phyloP scores from a whole-genome alignment of 1,140 invertebrate species.

The Ganaspis sp. region DNA sequence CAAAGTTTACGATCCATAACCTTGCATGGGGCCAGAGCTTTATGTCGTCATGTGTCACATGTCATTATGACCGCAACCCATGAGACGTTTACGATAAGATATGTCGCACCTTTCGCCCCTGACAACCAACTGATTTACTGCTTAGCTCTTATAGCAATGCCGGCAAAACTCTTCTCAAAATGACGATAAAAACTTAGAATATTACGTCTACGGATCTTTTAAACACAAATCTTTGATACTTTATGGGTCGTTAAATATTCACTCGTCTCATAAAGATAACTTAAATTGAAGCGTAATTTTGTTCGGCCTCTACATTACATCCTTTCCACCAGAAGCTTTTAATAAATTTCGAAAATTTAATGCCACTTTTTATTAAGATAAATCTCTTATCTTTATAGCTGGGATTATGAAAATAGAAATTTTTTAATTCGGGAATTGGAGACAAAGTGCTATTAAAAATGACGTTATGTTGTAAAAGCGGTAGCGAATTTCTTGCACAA shows the following conservation, averaged over 20 bases:
- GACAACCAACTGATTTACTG: conserved; percentile 64
- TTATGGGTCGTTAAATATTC: conserved; percentile 10
- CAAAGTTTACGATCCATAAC: conserved; percentile 61
- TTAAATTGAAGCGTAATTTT: conserved; percentile 14
- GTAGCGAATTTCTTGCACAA: too few relatives aligned
- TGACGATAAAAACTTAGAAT: conserved; percentile 14
- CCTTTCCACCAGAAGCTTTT: not conserved
- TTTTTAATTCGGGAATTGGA: too few relatives aligned
- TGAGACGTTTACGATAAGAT: conserved; percentile 74
- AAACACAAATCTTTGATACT: conserved; percentile 11
- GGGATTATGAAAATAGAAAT: not conserved
- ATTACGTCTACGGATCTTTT: conserved; percentile 14
- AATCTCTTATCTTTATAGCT: conserved; percentile 5
- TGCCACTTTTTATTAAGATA: not conserved
- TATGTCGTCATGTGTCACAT: conserved; percentile 69
- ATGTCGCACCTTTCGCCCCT: conserved; percentile 67
- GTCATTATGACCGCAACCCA: conserved; percentile 68
- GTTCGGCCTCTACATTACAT: not conserved
- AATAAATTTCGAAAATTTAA: conserved; percentile 7
- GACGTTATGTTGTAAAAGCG: too few relatives aligned
- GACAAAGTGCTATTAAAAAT: too few relatives aligned
- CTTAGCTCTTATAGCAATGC: conserved; percentile 30
- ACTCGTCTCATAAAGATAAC: conserved; percentile 13
- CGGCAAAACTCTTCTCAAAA: conserved; percentile 27
- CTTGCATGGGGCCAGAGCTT: conserved; percentile 56